These are phyloP conservation scores for Decapterus maruadsi DNA, from an alignment of 2,797 vertebrate genomes.

Conservation along the genomic window DNA sequence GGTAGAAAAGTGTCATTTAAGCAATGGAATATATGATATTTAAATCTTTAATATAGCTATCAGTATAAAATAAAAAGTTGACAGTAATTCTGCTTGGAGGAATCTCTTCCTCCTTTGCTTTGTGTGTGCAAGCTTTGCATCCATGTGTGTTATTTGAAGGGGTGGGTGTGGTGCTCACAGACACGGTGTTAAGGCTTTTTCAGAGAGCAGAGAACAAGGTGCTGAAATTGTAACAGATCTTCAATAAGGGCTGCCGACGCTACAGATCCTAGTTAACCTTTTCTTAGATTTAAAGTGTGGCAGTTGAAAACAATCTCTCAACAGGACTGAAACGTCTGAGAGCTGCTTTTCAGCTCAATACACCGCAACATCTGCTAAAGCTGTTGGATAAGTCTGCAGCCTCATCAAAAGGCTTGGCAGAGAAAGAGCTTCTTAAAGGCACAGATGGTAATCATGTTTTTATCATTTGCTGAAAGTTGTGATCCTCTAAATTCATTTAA, in stretches of 20 bases:
- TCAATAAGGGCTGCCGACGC: slow-evolving; percentile 26
- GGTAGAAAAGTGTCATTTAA: background rate
- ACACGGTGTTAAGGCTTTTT: slow-evolving; percentile 13
- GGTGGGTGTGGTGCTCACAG: slow-evolving; percentile 23
- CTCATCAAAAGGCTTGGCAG: slow-evolving; percentile 77
- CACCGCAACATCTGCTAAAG: slow-evolving; percentile 78
- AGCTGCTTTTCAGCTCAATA: slow-evolving; percentile 66
- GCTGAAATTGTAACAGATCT: slow-evolving; percentile 38
- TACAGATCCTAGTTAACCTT: slow-evolving; percentile 46
- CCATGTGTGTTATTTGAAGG: slow-evolving; percentile 19
- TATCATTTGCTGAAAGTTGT: slow-evolving; percentile 76
- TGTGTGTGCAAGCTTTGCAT: slow-evolving; percentile 3
- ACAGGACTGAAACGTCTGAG: slow-evolving; percentile 56
- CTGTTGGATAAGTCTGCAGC: slow-evolving; percentile 70
- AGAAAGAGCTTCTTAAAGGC: slow-evolving; percentile 60
- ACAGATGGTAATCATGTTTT: slow-evolving; percentile 77
- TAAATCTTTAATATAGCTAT: background rate
- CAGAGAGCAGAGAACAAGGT: slow-evolving; percentile 43
- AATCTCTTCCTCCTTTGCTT: slow-evolving; percentile 5
- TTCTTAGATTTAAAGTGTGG: slow-evolving; percentile 48
- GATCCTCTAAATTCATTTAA: slow-evolving; percentile 73
- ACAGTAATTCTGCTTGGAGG: slow-evolving; percentile 14
- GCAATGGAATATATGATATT: background rate
- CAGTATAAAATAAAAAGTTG: background rate
- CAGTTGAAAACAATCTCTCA: slow-evolving; percentile 56